Percentiles rank a stretch among this genome's conserved stretches.
Evolutionary conservation across 2,797 vertebrate genomes (phyloP).

Genomic region (Avahi laniger): DNA sequence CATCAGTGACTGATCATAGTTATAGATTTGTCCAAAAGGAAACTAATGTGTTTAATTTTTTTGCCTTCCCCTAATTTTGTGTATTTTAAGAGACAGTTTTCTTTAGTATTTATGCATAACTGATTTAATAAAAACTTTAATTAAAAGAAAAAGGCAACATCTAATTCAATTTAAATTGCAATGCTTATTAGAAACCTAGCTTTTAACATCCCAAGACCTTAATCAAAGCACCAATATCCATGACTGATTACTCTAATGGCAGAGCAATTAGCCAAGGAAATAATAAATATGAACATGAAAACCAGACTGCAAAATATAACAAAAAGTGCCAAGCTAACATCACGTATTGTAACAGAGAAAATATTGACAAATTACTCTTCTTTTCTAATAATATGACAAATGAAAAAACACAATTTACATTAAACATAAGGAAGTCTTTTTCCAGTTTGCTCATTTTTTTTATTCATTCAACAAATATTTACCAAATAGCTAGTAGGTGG

Average conservation of each 20-base stretch:
- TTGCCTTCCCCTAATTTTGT: not conserved
- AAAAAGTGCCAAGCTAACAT: not conserved
- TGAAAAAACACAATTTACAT: not conserved
- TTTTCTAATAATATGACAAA: not conserved
- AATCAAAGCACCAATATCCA: constrained; percentile 54
- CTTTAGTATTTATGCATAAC: not conserved
- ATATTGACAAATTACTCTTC: not conserved
- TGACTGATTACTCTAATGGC: not conserved
- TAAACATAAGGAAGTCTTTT: not conserved
- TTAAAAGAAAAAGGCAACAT: constrained; percentile 52
- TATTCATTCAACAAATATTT: not conserved
- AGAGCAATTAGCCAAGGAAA: not conserved
- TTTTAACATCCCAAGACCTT: constrained; percentile 47
- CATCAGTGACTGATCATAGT: not conserved
- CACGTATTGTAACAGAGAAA: not conserved
- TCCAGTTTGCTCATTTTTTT: not conserved
- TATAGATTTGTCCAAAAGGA: not conserved
- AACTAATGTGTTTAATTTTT: not conserved
- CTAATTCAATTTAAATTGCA: constrained; percentile 54
- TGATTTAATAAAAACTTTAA: constrained; percentile 52
- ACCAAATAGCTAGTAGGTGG: not conserved
- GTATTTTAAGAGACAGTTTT: constrained; percentile 1
- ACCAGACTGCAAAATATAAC: not conserved
- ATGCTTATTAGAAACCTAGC: constrained; percentile 22
- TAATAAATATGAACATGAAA: constrained; percentile 25